phyloP scores from a whole-genome alignment of 2,888 invertebrate species.

The Epirrhoe tristata region DNA sequence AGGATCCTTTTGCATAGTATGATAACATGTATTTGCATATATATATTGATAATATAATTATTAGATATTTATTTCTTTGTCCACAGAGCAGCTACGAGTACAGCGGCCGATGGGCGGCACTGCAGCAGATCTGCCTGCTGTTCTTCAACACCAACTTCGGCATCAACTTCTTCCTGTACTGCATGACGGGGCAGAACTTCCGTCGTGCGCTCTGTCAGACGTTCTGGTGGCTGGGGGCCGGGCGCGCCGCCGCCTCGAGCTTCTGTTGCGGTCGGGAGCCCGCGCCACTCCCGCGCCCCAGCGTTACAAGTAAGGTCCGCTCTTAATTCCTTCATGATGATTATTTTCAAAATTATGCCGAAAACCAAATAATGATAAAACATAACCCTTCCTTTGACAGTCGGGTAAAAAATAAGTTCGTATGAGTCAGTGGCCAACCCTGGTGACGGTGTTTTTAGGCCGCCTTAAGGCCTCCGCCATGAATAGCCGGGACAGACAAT shows the following conservation, averaged over 20 bases:
- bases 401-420: no score
- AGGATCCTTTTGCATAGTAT: no score
- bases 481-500: no score
- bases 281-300: constrained; percentile 43
- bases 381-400: no score
- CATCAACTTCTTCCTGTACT: constrained; percentile 93
- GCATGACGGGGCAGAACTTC: constrained; percentile 93
- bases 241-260: background rate
- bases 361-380: background rate
- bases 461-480: no score
- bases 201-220: constrained; percentile 82
- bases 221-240: constrained; percentile 52
- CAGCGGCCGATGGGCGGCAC: constrained; percentile 78
- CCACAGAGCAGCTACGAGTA: constrained; percentile 56
- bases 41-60: background rate
- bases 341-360: constrained; percentile 9
- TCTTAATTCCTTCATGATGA: constrained; percentile 15
- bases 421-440: no score
- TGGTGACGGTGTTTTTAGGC: no score
- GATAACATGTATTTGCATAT: no score
- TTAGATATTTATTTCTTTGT: constrained; percentile 10
- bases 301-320: constrained; percentile 19
- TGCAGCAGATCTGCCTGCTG: constrained; percentile 88
- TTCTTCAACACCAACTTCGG: constrained; percentile 93
- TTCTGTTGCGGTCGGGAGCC: constrained; percentile 6